Evolutionary conservation across 2,113 vertebrate genomes (phyloP).

Genomic region (Pygoscelis adeliae): DNA sequence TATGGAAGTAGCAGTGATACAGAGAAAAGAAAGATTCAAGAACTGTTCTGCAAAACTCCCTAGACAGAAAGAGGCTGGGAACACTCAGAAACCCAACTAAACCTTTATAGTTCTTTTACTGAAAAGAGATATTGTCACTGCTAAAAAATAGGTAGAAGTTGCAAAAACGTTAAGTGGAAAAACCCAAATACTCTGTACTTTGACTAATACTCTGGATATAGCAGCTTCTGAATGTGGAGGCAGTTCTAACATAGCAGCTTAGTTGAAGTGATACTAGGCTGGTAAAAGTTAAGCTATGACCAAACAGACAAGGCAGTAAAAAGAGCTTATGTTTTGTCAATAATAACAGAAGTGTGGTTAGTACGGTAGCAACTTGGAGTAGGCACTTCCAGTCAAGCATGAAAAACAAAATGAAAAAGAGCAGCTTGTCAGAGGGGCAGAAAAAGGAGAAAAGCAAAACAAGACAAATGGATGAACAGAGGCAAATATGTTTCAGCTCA

Average conservation of each 20-base stretch:
- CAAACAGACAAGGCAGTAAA: constrained; percentile 15
- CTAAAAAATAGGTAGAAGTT: neutral
- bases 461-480: constrained; percentile 24
- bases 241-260: neutral
- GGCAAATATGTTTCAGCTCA: constrained; percentile 11
- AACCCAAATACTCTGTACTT: neutral
- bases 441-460: constrained; percentile 3
- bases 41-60: constrained; percentile 12
- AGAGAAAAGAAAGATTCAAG: neutral
- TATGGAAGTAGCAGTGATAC: neutral
- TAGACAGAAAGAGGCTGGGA: neutral
- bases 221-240: neutral
- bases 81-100: neutral
- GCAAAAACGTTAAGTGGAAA: neutral
- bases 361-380: neutral
- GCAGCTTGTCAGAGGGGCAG: neutral
- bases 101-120: neutral
- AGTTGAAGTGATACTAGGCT: neutral
- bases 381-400: constrained; percentile 30
- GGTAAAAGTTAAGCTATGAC: constrained; percentile 23
- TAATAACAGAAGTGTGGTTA: neutral
- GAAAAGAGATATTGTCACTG: neutral
- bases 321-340: neutral
- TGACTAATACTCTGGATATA: constrained; percentile 27
- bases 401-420: constrained; percentile 11